A percentile compares a stretch with the other conserved stretches of the same genome.
Conservation (phyloP, 2,113 vertebrate genomes). For the Aspiorhynchus laticeps region DNA sequence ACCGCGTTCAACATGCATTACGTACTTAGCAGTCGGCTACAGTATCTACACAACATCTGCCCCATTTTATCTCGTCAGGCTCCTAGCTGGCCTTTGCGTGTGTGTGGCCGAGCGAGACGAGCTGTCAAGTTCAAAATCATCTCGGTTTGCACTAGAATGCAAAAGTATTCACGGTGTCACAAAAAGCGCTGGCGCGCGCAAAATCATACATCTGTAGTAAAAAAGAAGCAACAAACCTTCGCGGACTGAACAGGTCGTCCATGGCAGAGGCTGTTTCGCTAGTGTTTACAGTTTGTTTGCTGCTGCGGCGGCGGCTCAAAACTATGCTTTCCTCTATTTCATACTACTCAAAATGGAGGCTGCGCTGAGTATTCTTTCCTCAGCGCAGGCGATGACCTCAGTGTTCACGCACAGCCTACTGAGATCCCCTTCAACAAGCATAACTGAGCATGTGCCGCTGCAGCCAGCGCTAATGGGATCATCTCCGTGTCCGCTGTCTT, state of each 20-base stretch:
- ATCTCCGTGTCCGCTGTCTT: constrained; percentile 76
- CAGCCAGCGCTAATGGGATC: constrained; percentile 62
- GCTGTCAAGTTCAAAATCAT: constrained; percentile 62
- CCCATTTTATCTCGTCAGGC: constrained; percentile 18
- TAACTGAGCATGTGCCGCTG: constrained; percentile 96
- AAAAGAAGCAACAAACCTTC: constrained; percentile 87
- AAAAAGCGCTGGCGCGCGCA: constrained; percentile 20
- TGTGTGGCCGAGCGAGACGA: constrained; percentile 57
- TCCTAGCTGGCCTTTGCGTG: constrained; percentile 45
- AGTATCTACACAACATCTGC: constrained; percentile 2
- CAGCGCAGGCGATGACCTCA: constrained; percentile 97
- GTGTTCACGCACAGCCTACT: constrained; percentile 91
- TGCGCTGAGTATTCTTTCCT: constrained; percentile 84
- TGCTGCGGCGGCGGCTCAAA: constrained; percentile 73
- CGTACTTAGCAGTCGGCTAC: background rate
- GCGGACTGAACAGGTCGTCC: constrained; percentile 93
- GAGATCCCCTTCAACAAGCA: constrained; percentile 87
- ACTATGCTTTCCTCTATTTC: constrained; percentile 83
- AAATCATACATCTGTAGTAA: constrained; percentile 48
- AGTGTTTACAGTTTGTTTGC: constrained; percentile 77
- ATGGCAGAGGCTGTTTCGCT: constrained; percentile 84
- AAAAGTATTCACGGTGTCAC: constrained; percentile 46
- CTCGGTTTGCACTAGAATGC: constrained; percentile 53
- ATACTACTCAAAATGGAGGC: constrained; percentile 99
- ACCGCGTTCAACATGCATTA: background rate